Percentiles rank a stretch among this genome's conserved stretches.
These are phyloP conservation scores for Neocrepidodera transversa DNA, from an alignment of 2,888 invertebrate genomes.

Conservation along the genomic window DNA sequence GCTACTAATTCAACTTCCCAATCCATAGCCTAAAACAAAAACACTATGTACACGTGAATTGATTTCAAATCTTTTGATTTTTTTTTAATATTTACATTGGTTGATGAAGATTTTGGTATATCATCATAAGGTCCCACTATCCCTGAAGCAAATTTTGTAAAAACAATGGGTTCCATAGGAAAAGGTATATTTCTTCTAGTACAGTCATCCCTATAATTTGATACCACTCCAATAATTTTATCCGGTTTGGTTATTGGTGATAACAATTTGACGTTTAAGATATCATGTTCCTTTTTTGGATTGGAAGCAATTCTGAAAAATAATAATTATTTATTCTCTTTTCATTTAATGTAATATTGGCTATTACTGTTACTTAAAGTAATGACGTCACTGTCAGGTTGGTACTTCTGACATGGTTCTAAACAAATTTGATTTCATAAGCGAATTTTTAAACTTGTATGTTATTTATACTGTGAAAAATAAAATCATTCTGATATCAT, in stretches of 20 bases:
- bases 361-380: too few relatives aligned
- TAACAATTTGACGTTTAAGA: conserved; percentile 65
- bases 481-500: too few relatives aligned
- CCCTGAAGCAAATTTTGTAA: conserved; percentile 81
- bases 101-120: conserved; percentile 67
- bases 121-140: conserved; percentile 75
- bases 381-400: too few relatives aligned
- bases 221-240: conserved; percentile 82
- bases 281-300: conserved; percentile 59
- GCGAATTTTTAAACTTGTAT: too few relatives aligned
- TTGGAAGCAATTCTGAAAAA: conserved; percentile 59
- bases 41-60: too few relatives aligned
- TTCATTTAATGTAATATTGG: too few relatives aligned
- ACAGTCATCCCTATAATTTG: conserved; percentile 85
- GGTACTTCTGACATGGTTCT: too few relatives aligned
- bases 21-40: conserved; percentile 84
- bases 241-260: conserved; percentile 80
- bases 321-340: too few relatives aligned
- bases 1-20: conserved; percentile 87
- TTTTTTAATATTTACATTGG: too few relatives aligned
- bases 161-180: conserved; percentile 79
- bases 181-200: conserved; percentile 75
- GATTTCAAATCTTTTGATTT: too few relatives aligned
- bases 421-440: too few relatives aligned
- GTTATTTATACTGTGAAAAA: too few relatives aligned